These are phyloP conservation scores for Empidonax traillii DNA, from an alignment of 2,113 vertebrate species.

Conservation along the genomic window DNA sequence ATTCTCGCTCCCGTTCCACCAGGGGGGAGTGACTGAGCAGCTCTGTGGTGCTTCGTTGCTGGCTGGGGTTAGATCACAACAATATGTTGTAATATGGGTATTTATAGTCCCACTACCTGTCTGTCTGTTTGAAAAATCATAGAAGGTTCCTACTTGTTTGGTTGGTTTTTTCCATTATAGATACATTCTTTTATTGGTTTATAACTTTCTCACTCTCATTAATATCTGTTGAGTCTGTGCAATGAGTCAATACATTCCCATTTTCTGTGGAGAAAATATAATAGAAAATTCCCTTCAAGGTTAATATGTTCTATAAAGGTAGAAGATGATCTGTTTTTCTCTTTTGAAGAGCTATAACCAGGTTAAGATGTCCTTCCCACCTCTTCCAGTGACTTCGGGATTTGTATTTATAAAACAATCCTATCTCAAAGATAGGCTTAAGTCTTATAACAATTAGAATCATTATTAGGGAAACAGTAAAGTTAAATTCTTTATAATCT, in stretches of 20 bases:
- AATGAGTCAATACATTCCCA: slow-evolving; percentile 37
- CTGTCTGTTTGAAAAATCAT: background rate
- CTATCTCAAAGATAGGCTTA: background rate
- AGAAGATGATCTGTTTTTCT: background rate
- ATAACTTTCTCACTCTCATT: background rate
- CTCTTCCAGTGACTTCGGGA: background rate
- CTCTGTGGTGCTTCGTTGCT: background rate
- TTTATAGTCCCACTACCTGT: background rate
- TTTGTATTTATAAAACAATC: background rate
- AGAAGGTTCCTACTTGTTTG: background rate
- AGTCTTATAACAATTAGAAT: background rate
- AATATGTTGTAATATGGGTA: background rate
- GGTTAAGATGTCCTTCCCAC: background rate
- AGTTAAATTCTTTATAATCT: background rate
- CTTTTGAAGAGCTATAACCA: background rate
- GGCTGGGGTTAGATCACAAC: background rate
- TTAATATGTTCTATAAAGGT: background rate
- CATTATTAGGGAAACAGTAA: background rate
- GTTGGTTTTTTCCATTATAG: background rate
- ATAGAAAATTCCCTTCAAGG: background rate
- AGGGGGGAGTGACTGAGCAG: background rate
- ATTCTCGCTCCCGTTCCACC: background rate
- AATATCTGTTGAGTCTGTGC: slow-evolving; percentile 25
- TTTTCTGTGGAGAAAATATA: slow-evolving; percentile 13
- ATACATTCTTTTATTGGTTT: background rate